Percentiles rank a stretch among this genome's conserved stretches.
phyloP scores from a whole-genome alignment of 1,140 invertebrate genomes.

The Drosophila kurseongensis region DNA sequence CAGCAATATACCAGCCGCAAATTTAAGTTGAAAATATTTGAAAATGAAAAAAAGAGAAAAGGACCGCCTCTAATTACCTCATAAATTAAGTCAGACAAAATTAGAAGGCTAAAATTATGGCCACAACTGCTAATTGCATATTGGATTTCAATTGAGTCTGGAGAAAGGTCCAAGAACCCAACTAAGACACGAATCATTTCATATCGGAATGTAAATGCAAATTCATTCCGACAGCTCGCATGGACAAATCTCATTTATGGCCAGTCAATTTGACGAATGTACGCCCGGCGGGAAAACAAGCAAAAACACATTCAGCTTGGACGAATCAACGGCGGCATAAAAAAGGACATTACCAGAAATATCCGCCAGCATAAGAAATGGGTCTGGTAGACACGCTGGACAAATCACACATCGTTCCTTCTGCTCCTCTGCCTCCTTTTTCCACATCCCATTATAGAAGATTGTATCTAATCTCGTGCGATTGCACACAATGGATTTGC shows the following conservation, averaged over 20 bases:
- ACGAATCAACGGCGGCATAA: conserved; percentile 49
- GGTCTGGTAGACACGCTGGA: conserved; percentile 26
- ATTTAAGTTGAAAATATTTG: conserved; percentile 29
- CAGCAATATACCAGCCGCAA: conserved; percentile 9
- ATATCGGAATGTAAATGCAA: conserved; percentile 51
- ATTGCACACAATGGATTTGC: conserved; percentile 83
- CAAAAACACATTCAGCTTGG: conserved; percentile 46
- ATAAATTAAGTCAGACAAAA: conserved; percentile 63
- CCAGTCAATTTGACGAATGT: conserved; percentile 67
- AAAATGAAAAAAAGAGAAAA: conserved; percentile 13
- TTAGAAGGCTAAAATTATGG: conserved; percentile 33
- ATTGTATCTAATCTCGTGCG: conserved; percentile 82
- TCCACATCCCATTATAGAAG: conserved; percentile 73
- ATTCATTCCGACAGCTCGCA: conserved; percentile 58
- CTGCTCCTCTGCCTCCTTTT: conserved; percentile 2
- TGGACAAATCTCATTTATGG: conserved; percentile 61
- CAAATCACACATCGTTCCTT: conserved; percentile 53
- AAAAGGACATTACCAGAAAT: conserved; percentile 51
- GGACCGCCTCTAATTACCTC: conserved; percentile 60
- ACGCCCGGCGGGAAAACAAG: conserved; percentile 9
- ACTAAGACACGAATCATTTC: conserved; percentile 14
- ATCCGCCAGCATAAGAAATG: conserved; percentile 4
- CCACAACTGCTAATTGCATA: conserved; percentile 68
- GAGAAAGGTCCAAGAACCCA: conserved; percentile 4
- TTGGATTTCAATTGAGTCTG: conserved; percentile 70